Percentiles rank a stretch among this genome's conserved stretches.
Evolutionary conservation across 2,797 vertebrate genomes (phyloP).

Genomic region (Selene dorsalis): DNA sequence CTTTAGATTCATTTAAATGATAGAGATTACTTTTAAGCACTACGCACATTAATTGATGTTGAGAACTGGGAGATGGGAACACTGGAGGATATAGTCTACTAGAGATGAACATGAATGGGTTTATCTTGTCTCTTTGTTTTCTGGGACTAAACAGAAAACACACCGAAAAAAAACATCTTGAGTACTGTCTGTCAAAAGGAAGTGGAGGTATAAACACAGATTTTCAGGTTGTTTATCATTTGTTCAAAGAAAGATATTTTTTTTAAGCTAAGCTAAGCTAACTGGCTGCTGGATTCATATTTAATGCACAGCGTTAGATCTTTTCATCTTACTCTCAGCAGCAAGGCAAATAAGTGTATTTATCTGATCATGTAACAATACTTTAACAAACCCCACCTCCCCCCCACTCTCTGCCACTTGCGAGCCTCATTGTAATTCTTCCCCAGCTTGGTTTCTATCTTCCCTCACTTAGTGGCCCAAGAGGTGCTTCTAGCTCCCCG

Average conservation of each 20-base stretch:
- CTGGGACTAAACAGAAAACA: constrained; percentile 40
- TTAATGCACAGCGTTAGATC: neutral
- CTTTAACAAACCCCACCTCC: constrained; percentile 6
- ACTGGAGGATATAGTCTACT: constrained; percentile 64
- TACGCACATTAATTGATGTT: constrained; percentile 80
- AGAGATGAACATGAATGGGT: constrained; percentile 61
- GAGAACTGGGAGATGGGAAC: constrained; percentile 70
- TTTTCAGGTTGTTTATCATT: constrained; percentile 30
- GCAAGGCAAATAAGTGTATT: neutral
- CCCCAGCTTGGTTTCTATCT: constrained; percentile 64
- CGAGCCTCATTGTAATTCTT: constrained; percentile 70
- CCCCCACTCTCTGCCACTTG: constrained; percentile 46
- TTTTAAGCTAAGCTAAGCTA: neutral
- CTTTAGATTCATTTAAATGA: constrained; percentile 86
- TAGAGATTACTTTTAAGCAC: constrained; percentile 83
- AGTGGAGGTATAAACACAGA: constrained; percentile 10
- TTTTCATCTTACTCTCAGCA: neutral
- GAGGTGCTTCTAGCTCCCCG: constrained; percentile 73
- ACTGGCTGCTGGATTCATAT: neutral
- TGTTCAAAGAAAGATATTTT: constrained; percentile 25
- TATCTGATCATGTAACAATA: neutral
- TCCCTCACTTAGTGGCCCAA: constrained; percentile 70
- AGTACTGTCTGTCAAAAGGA: constrained; percentile 57
- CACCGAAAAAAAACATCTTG: constrained; percentile 47
- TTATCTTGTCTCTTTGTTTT: constrained; percentile 68